Evolutionary conservation across 2,888 invertebrate genomes (phyloP).

Genomic region (Agonum fuliginosum): DNA sequence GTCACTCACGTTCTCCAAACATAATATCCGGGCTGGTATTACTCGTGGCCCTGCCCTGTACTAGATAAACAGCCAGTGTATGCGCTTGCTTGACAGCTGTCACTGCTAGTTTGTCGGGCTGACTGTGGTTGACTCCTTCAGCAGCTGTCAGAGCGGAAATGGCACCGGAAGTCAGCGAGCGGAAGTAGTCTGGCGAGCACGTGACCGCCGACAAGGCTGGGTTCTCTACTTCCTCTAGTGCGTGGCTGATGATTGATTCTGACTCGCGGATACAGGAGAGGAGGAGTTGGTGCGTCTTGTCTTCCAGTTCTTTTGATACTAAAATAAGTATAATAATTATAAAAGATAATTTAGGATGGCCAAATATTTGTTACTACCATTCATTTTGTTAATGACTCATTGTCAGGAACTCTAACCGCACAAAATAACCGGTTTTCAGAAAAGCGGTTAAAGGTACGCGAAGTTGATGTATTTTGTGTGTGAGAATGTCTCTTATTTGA

Average conservation of each 20-base stretch:
- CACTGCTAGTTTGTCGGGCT: constrained; percentile 70
- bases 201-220: constrained; percentile 80
- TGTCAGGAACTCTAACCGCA: no score
- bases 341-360: no score
- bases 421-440: no score
- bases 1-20: constrained; percentile 78
- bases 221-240: constrained; percentile 79
- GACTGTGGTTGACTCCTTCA: constrained; percentile 69
- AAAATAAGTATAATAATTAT: neutral
- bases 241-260: constrained; percentile 69
- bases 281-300: constrained; percentile 65
- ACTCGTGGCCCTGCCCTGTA: constrained; percentile 85
- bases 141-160: constrained; percentile 71
- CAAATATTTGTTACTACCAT: no score
- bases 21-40: constrained; percentile 83
- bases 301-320: constrained; percentile 59
- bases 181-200: constrained; percentile 79
- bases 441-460: no score
- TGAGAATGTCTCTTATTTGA: no score
- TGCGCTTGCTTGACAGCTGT: constrained; percentile 76
- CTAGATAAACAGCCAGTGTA: constrained; percentile 77
- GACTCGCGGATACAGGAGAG: constrained; percentile 68
- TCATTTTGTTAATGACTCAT: no score
- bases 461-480: no score
- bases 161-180: constrained; percentile 71